Evolutionary conservation across 2,888 invertebrate species (phyloP), one percentile per base, ranked within the genome.

Genomic region (Leucozona laternaria): DNA sequence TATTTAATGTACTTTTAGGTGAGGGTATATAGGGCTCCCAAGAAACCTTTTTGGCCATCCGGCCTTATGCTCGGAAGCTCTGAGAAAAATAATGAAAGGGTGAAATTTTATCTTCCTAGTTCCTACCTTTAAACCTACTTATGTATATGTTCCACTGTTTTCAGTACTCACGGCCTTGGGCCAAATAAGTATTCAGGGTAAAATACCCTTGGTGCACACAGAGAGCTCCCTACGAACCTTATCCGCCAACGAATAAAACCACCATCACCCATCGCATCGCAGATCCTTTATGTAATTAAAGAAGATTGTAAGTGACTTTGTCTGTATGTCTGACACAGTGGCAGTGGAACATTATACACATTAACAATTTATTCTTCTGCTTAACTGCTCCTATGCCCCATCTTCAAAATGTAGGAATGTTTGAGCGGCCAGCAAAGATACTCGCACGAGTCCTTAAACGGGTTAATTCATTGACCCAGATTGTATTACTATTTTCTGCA

Each of bases 401-500:
- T 40, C 68, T 53, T 37, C 11, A 62, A 43, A 66, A 50, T 31
- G 55, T 25, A 72, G 60, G 53, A 53, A 64, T 40, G 64, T 84
- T 62, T 70, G 64, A 79, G 64, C 37, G 57, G 70, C 62, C 75
- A 70, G 70, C 70, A 62, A 40, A 62, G 73, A 57, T 70, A 57
- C 75, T 79, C 55, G 45, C 79, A 60, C 58, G 53, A 68, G 64
- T 66, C 53, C 78, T 66, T 60, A 72, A 60, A 82, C 78, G 72
- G 78, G 55, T 48, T 60, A 68, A 79, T 79, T 83, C 83, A 84
- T 75, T 84, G 83, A 84, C 83, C 79, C 83, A 84, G 83, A 84
- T 84, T 79, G 64, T 70, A 68, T 68, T 53, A 68, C 25, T 68
- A 25, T 68, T 60, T 60, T 68, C 53, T 68, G 68, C 68, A 68